Evolutionary conservation across 2,113 vertebrate genomes (phyloP), one percentile per base, ranked within the genome.

Genomic region (Microtus montanus): DNA sequence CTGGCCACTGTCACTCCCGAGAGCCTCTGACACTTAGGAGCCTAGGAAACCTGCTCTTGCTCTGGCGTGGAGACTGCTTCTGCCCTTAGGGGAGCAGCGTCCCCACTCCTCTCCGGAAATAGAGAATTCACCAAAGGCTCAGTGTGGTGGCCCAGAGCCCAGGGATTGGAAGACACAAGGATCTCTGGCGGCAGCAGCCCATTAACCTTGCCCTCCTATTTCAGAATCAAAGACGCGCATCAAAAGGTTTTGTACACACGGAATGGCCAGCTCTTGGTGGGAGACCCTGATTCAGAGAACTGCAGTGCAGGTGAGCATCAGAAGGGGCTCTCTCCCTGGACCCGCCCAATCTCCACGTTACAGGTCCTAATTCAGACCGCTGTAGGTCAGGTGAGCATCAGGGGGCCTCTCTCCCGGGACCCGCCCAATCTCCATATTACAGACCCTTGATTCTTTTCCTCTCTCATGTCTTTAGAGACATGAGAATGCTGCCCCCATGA

Each of bases 201-300:
- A 3, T 75, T 64, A 91, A 38, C 33, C 5, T 35, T 49, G 1
- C 61, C 35, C 0, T 95, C 61, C 74, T 92, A 44, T 97, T 97
- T 54, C 86, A 98, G 97, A 97, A 87, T 97, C 73, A 98, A 96
- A 90, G 92, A 97, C 66, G 78, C 47, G 0, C 82, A 96, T 4
- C 96, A 97, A 89, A 95, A 96, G 74, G 77, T 75, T 70, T 87
- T 97, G 26, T 97, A 94, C 58, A 0, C 13, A 13, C 82, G 82
- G 87, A 92, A 91, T 0, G 70, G 66, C 68, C 97, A 94, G 87
- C 90, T 98, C 11, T 82, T 98, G 68, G 86, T 94, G 63, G 97
- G 97, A 64, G 88, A 97, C 22, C 90, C 96, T 1, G 14, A 30
- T 3, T 10, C 4, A 4, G 96, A 97, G 66, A 47, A 63, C 68